Percentiles rank a stretch among this genome's conserved stretches.
Evolutionary conservation across 2,888 invertebrate species (phyloP).

Genomic region (Scaptomyza cyrtandrae): DNA sequence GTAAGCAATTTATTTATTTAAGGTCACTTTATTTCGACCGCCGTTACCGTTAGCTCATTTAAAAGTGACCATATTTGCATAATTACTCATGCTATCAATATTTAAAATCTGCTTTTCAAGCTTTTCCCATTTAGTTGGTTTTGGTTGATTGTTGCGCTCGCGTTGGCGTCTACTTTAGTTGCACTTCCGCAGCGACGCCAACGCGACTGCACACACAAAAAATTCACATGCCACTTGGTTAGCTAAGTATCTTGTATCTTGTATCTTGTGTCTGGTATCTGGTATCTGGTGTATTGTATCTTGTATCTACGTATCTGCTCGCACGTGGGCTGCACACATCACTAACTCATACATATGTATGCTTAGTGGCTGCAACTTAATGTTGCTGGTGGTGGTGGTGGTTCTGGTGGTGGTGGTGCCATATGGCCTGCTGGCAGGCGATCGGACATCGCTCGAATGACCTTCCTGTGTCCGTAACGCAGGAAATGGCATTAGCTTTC

Average conservation of each 20-base stretch:
- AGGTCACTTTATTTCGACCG: not conserved
- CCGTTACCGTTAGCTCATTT: constrained; percentile 13
- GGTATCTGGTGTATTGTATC: constrained; percentile 27
- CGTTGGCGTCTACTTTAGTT: constrained; percentile 32
- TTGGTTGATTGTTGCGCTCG: constrained; percentile 14
- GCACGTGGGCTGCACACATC: constrained; percentile 51
- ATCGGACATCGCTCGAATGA: constrained; percentile 49
- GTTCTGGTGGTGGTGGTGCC: constrained; percentile 32
- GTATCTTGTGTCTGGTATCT: constrained; percentile 36
- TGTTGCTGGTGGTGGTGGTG: not conserved
- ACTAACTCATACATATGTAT: not conserved
- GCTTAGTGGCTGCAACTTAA: not conserved
- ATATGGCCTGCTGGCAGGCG: constrained; percentile 63
- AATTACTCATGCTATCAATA: constrained; percentile 42
- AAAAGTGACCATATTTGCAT: constrained; percentile 46
- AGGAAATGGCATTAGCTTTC: constrained; percentile 73
- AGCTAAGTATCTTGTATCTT: constrained; percentile 21
- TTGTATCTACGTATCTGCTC: constrained; percentile 19
- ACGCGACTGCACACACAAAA: constrained; percentile 32
- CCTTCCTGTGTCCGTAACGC: constrained; percentile 67
- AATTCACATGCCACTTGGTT: constrained; percentile 50
- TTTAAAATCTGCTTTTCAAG: constrained; percentile 36
- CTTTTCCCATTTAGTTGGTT: constrained; percentile 3
- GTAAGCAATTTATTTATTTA: constrained; percentile 3
- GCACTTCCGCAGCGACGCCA: constrained; percentile 70